Conservation (phyloP, 23 tunicate species). For the Trididemnum miniatum region DNA sequence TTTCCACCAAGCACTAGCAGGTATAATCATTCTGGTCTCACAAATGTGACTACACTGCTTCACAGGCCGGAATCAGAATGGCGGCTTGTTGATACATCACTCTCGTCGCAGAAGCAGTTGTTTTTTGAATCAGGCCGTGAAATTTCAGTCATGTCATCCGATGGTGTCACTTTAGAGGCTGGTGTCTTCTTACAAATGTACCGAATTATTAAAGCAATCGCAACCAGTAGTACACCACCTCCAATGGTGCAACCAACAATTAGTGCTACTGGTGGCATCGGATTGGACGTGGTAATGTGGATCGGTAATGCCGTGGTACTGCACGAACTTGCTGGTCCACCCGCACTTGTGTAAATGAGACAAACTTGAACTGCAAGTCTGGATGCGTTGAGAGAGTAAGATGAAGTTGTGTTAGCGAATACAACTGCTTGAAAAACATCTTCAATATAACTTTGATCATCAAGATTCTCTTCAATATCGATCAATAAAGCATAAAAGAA, state of each 20-base stretch:
- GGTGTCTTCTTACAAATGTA: background rate
- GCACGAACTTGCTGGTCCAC: background rate
- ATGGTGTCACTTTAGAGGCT: background rate
- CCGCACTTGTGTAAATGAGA: background rate
- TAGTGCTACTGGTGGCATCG: background rate
- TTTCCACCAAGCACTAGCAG: too few relatives aligned
- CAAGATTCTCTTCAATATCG: background rate
- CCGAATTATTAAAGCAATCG: background rate
- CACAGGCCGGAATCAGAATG: too few relatives aligned
- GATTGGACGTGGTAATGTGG: background rate
- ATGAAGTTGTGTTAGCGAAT: background rate
- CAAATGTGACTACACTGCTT: too few relatives aligned
- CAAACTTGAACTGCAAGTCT: background rate
- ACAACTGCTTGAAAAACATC: background rate
- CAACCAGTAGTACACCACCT: background rate
- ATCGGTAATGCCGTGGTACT: background rate
- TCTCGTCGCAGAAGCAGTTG: conserved; percentile 8
- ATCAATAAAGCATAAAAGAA: conserved; percentile 4
- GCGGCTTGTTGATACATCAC: background rate
- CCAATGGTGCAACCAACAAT: background rate
- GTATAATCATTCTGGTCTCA: too few relatives aligned
- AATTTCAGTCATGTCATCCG: background rate
- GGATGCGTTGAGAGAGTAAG: background rate
- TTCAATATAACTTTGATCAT: background rate
- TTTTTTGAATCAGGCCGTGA: background rate